Conservation (phyloP, 1,140 invertebrate genomes). For the Vollenhovia emeryi region DNA sequence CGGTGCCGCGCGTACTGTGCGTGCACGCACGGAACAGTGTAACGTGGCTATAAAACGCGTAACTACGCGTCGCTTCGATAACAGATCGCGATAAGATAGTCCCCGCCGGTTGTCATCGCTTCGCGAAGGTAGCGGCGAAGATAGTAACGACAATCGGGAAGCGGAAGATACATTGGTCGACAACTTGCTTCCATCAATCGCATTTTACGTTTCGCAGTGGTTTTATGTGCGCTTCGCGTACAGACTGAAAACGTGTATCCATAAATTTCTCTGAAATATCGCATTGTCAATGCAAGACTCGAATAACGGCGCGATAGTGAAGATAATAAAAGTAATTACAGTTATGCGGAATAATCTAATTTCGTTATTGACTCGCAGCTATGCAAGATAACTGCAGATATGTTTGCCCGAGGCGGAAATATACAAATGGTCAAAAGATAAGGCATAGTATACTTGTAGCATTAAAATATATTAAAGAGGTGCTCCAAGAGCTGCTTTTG, state of each 20-base stretch:
- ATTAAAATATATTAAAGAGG: too few relatives aligned
- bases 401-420: too few relatives aligned
- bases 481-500: too few relatives aligned
- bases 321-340: background rate
- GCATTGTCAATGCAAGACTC: background rate
- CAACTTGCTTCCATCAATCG: constrained; percentile 12
- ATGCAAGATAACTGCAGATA: background rate
- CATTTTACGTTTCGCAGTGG: background rate
- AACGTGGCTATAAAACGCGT: constrained; percentile 45
- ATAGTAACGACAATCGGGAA: background rate
- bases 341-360: background rate
- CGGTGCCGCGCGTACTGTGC: background rate
- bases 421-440: too few relatives aligned
- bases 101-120: constrained; percentile 61
- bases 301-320: background rate
- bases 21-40: constrained; percentile 2
- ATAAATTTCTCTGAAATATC: background rate
- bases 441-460: too few relatives aligned
- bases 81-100: constrained; percentile 68
- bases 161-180: constrained; percentile 4
- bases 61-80: constrained; percentile 56
- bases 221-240: background rate
- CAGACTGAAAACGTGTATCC: background rate
- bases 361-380: background rate
- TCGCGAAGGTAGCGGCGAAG: constrained; percentile 13